These are phyloP conservation scores for Cyclura pinguis DNA, from an alignment of 2,797 vertebrate genomes.

Conservation along the genomic window DNA sequence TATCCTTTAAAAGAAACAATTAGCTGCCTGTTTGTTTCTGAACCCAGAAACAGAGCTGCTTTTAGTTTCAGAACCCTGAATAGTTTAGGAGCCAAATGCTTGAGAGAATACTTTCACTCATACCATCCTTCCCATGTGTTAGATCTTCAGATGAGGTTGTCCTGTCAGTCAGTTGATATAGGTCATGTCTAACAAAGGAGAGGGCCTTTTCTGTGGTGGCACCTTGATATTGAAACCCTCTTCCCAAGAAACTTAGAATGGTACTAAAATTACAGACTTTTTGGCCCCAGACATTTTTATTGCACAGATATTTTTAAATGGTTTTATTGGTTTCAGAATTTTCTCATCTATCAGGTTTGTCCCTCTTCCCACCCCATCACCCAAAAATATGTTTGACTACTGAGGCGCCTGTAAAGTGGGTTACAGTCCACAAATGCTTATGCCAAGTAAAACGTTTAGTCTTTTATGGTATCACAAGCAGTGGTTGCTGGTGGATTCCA, in stretches of 20 bases:
- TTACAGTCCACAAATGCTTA: too few species aligned
- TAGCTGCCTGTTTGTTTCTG: not conserved
- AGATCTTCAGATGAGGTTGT: not conserved
- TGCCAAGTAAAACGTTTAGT: too few species aligned
- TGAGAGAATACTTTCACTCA: not conserved
- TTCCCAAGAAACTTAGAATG: not conserved
- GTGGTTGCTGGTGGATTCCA: too few species aligned
- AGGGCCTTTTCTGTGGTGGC: not conserved
- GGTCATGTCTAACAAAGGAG: not conserved
- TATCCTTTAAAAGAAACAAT: not conserved
- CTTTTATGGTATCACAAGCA: too few species aligned
- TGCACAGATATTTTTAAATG: too few species aligned
- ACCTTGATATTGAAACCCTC: not conserved
- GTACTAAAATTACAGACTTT: not conserved
- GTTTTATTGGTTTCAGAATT: too few species aligned
- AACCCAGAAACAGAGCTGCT: not conserved
- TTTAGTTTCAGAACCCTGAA: too few species aligned
- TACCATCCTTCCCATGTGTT: not conserved
- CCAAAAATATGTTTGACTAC: too few species aligned
- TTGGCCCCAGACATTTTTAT: not conserved
- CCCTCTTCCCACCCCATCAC: too few species aligned
- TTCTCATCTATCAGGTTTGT: too few species aligned
- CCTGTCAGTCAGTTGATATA: not conserved
- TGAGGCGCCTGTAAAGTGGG: too few species aligned
- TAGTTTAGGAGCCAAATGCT: not conserved